Conservation (phyloP, 2,113 vertebrate species). For the Sus scrofa region T2T-Sscrofa CM000825.6:84777501-84778000, state of each 20-base stretch:
- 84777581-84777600: neutral
- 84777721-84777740: neutral
- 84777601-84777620: neutral
- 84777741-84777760: neutral
- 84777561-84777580: neutral
- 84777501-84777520: neutral
- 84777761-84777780: neutral
- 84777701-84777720: neutral
- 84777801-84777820: neutral
- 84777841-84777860: neutral
- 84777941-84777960: neutral
- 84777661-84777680: neutral
- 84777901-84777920: accelerated
- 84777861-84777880: neutral
- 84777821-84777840: neutral
- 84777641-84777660: neutral
- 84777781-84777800: neutral
- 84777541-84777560: neutral
- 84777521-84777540: neutral
- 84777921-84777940: neutral
- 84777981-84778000: accelerated
- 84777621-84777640: neutral
- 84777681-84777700: neutral
- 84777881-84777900: neutral
- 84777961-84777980: neutral